Base-by-base conservation (phyloP, 2,888 invertebrate genomes). In the Pemphredon lugubris region DNA sequence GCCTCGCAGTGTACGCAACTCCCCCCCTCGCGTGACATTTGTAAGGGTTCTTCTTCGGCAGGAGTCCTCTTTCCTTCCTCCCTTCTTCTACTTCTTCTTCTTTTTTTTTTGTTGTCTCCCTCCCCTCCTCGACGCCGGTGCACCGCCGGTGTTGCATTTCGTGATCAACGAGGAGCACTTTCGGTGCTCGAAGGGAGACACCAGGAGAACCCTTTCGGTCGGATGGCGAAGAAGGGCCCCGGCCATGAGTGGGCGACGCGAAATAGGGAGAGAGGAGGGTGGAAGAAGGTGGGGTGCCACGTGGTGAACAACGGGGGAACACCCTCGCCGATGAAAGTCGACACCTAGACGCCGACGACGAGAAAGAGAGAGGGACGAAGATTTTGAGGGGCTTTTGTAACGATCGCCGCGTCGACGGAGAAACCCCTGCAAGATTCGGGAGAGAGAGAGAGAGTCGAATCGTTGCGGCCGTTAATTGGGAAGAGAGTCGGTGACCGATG, bases 121-220 rank as follows among this genome's bases (percentile, higher is more conserved):
- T n/a, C n/a, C n/a, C 32, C 13, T 26, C 34, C 37, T 39, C 18
- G 2, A 11, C 21, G 55, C 39, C 42, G 40, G 23, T 61, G 53
- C 54, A 37, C 2, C 48, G 47, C 0, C 65, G 74, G 74, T 77
- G 71, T 79, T 77, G 66, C 66, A 57, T 79, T 79, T 80, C 78
- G 77, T 77, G 77, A 66, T 79, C 66, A 80, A 71, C 69, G 70
- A 80, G 70, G 65, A 77, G 58, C 66, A 71, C 74, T 71, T 74
- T 71, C 32, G 69, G 64, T 65, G 55, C 59, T 68, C 70, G 63
- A 57, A 59, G 61, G 57, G 73, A 60, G 58, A 64, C 64, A 75
- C 64, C 54, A 23, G 39, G 58, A 66, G 63, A 64, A 67, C 60
- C 75, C 73, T 73, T 70, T 73, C 63, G 66, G 71, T 40, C 53